A percentile compares a stretch with the other conserved stretches of the same genome.
phyloP scores from a whole-genome alignment of 2,797 vertebrate species.

The Buphagus erythrorhynchus region DNA sequence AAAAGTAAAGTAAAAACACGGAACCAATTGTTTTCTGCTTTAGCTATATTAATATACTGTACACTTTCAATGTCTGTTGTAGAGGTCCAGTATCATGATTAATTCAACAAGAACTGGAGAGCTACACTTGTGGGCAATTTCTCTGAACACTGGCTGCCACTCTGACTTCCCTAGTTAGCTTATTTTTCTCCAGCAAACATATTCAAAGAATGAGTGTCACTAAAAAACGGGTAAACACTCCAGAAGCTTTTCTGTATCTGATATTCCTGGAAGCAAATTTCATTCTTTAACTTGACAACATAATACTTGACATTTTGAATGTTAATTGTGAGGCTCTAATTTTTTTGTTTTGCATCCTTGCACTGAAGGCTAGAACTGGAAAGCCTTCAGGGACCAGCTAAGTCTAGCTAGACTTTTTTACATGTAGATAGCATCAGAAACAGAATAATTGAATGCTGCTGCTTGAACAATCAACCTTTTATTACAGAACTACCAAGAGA shows the following conservation, averaged over 20 bases:
- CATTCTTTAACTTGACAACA: not conserved
- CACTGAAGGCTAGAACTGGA: not conserved
- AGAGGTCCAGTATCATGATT: not conserved
- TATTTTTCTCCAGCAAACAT: not conserved
- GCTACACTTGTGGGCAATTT: not conserved
- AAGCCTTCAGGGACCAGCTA: constrained; percentile 3
- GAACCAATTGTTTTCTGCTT: not conserved
- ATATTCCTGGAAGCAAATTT: not conserved
- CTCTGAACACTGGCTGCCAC: not conserved
- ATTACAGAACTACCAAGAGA: constrained; percentile 19
- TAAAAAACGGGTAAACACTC: not conserved
- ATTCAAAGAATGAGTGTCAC: not conserved
- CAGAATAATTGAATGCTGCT: constrained; percentile 59
- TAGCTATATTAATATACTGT: not conserved
- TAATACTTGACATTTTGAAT: constrained; percentile 7
- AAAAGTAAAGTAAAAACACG: not conserved
- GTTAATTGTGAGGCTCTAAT: not conserved
- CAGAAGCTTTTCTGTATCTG: not conserved
- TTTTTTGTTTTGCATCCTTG: not conserved
- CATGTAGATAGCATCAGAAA: constrained; percentile 69
- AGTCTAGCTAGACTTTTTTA: constrained; percentile 51
- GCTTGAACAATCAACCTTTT: constrained; percentile 69
- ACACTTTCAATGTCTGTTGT: not conserved
- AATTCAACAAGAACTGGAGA: not conserved
- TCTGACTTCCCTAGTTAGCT: not conserved